These are phyloP conservation scores for Ochlodes sylvanus DNA, from an alignment of 2,888 invertebrate genomes.

Conservation along the genomic window DNA sequence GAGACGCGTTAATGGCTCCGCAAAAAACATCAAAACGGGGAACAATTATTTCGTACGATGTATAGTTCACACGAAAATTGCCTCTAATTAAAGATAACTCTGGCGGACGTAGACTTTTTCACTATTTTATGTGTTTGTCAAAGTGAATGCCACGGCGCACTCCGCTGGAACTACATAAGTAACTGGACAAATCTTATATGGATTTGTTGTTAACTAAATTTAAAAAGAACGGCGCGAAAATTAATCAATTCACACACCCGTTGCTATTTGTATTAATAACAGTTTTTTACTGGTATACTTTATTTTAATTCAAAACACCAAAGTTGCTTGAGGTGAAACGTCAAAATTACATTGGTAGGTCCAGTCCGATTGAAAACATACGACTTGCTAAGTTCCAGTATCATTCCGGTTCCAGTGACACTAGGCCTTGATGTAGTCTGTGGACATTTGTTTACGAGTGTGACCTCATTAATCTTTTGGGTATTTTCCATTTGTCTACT, in stretches of 20 bases:
- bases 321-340: too few species aligned
- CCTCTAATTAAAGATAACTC: conserved; percentile 36
- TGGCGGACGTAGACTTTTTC: conserved; percentile 23
- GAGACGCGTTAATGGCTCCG: conserved; percentile 61
- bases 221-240: too few species aligned
- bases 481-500: neutral
- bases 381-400: too few species aligned
- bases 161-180: conserved; percentile 3
- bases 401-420: too few species aligned
- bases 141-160: conserved; percentile 17
- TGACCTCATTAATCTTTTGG: neutral
- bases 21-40: conserved; percentile 69
- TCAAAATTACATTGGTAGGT: too few species aligned
- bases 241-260: too few species aligned
- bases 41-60: conserved; percentile 62
- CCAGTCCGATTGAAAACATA: too few species aligned
- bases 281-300: too few species aligned
- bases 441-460: too few species aligned
- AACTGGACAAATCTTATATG: neutral
- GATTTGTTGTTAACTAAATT: neutral
- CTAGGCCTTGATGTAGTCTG: too few species aligned
- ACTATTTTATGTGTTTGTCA: conserved; percentile 29
- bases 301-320: too few species aligned
- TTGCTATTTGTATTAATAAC: too few species aligned
- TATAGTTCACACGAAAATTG: conserved; percentile 48